Evolutionary conservation across 2,113 vertebrate genomes (phyloP).

Genomic region (Machaerirhynchus nigripectus): DNA sequence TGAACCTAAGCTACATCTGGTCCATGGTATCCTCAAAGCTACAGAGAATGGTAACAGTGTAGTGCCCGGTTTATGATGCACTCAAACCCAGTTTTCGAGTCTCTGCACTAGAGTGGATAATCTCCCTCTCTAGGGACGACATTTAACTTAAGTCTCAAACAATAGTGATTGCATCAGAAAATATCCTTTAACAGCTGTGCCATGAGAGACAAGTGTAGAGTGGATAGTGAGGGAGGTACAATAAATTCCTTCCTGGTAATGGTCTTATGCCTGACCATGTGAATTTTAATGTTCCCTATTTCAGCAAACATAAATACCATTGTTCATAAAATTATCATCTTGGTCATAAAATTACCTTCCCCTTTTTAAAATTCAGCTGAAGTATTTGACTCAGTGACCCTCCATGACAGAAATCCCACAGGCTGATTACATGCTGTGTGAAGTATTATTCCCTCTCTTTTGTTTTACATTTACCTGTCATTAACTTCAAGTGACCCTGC

Average conservation of each 20-base stretch:
- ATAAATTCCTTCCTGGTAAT: background rate
- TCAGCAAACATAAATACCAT: constrained; percentile 56
- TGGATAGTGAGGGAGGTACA: background rate
- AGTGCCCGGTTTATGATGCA: background rate
- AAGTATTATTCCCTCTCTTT: constrained; percentile 56
- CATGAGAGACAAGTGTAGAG: background rate
- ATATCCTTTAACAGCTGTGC: background rate
- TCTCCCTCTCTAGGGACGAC: background rate
- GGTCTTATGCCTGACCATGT: background rate
- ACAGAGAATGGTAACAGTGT: background rate
- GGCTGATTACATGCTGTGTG: constrained; percentile 57
- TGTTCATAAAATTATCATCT: constrained; percentile 50
- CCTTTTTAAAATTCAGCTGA: constrained; percentile 57
- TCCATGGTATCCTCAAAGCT: background rate
- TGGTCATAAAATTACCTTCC: constrained; percentile 25
- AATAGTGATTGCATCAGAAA: background rate
- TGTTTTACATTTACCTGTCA: constrained; percentile 67
- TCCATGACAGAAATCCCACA: constrained; percentile 48
- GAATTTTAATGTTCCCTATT: constrained; percentile 35
- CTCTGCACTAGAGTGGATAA: background rate
- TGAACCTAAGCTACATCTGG: background rate
- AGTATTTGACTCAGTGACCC: constrained; percentile 44
- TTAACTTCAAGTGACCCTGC: constrained; percentile 56
- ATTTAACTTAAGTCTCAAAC: background rate
- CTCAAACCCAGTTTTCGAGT: background rate